A percentile compares a stretch with the other conserved stretches of the same genome.
Evolutionary conservation across 1,140 invertebrate species (phyloP).

Genomic region (Proctacanthus coquilletti): DNA sequence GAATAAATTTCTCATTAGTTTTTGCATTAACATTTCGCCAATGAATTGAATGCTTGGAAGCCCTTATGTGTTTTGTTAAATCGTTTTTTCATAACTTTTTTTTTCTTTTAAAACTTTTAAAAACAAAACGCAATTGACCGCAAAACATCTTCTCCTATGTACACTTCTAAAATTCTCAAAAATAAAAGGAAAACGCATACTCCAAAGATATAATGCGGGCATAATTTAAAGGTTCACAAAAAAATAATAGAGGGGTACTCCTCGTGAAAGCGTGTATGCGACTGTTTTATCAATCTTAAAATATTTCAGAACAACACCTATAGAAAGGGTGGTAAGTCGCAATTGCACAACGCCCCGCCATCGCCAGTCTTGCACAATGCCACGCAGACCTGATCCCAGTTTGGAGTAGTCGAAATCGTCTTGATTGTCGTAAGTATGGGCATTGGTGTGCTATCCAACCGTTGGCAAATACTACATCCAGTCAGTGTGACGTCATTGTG

Average conservation of each 20-base stretch:
- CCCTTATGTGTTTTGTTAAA: too few relatives aligned
- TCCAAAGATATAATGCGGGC: not conserved
- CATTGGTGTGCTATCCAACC: not conserved
- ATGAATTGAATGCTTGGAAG: too few relatives aligned
- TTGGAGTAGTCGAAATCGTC: conserved; percentile 11
- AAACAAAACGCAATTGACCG: too few relatives aligned
- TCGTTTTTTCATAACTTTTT: too few relatives aligned
- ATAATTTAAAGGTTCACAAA: conserved; percentile 4
- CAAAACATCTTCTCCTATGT: conserved; percentile 6
- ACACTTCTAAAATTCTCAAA: not conserved
- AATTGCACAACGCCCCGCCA: conserved; percentile 37
- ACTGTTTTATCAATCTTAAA: too few relatives aligned
- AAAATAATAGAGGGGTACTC: conserved; percentile 10
- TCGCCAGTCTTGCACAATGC: conserved; percentile 32
- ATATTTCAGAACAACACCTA: conserved; percentile 1
- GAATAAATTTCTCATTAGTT: conserved; percentile 11
- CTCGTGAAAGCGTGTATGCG: too few relatives aligned
- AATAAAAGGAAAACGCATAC: not conserved
- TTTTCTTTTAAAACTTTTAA: too few relatives aligned
- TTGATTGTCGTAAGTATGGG: not conserved
- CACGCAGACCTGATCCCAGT: conserved; percentile 34
- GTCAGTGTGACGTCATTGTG: conserved; percentile 12
- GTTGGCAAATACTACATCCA: conserved; percentile 17
- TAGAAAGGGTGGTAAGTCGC: conserved; percentile 34
- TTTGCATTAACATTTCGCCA: conserved; percentile 7